These are phyloP conservation scores for Bothrops jararaca DNA, from an alignment of 2,113 vertebrate species.

Conservation along the genomic window DNA sequence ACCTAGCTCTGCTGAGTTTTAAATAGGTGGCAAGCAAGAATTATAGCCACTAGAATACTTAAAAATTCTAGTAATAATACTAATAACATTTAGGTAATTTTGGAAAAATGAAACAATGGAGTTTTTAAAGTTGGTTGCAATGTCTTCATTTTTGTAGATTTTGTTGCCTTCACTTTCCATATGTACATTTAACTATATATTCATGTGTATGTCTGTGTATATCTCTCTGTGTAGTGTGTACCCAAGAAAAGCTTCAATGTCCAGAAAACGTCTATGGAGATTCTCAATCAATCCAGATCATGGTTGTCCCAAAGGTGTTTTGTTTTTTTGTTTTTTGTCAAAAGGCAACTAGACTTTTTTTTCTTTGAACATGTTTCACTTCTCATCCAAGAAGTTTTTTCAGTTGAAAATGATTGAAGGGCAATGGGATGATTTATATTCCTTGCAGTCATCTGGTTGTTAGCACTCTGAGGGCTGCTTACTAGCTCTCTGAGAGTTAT, in stretches of 20 bases:
- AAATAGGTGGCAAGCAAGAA: neutral
- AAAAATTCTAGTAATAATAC: neutral
- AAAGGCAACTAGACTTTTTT: neutral
- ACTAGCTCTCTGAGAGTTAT: neutral
- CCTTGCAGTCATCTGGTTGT: too few species aligned
- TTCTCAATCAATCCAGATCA: neutral
- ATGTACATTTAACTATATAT: neutral
- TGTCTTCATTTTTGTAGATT: neutral
- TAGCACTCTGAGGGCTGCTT: too few species aligned
- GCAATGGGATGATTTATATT: neutral
- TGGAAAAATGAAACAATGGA: neutral
- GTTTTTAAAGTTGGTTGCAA: neutral
- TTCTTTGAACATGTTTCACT: neutral
- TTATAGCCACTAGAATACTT: neutral
- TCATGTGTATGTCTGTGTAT: neutral
- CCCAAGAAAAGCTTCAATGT: neutral
- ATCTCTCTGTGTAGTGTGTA: neutral
- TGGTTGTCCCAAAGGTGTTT: neutral
- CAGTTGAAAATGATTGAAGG: neutral
- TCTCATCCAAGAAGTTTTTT: neutral
- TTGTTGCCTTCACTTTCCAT: neutral
- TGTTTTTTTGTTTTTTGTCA: neutral
- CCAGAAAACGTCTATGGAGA: neutral
- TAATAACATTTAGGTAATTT: neutral
- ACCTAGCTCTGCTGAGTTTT: neutral